Percentiles rank a stretch among this genome's conserved stretches.
These are phyloP conservation scores for Coilia nasus DNA, from an alignment of 2,797 vertebrate species.

Conservation along the genomic window DNA sequence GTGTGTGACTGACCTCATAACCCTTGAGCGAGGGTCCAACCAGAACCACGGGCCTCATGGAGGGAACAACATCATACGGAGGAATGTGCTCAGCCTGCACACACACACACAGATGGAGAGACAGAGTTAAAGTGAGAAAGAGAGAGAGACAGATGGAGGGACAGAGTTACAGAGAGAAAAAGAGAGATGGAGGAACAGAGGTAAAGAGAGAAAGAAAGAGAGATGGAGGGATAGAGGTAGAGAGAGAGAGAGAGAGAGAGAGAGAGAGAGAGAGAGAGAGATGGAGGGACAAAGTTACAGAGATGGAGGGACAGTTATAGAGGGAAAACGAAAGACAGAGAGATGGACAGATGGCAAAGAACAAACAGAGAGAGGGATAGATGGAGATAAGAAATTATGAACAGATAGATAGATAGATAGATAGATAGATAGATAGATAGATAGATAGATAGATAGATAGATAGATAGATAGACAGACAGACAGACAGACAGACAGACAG, in stretches of 20 bases:
- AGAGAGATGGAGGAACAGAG: not conserved
- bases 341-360: not conserved
- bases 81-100: constrained; percentile 86
- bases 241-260: not conserved
- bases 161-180: not conserved
- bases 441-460: not conserved
- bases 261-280: not conserved
- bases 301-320: not conserved
- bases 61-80: constrained; percentile 95
- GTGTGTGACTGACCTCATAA: constrained; percentile 83
- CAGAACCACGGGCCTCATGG: constrained; percentile 95
- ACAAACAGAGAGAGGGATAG: not conserved
- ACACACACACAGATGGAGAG: not conserved
- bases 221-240: not conserved
- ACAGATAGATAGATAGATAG: not conserved
- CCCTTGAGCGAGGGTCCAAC: constrained; percentile 96
- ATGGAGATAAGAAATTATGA: not conserved
- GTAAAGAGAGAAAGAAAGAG: not conserved
- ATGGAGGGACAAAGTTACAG: not conserved
- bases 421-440: not conserved
- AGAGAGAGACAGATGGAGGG: not conserved
- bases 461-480: constrained; percentile 3
- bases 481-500: not conserved
- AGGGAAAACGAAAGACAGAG: not conserved
- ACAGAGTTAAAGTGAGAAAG: not conserved